These are phyloP conservation scores for Myrmecophaga tridactyla DNA, from an alignment of 2,113 vertebrate genomes.

Conservation along the genomic window DNA sequence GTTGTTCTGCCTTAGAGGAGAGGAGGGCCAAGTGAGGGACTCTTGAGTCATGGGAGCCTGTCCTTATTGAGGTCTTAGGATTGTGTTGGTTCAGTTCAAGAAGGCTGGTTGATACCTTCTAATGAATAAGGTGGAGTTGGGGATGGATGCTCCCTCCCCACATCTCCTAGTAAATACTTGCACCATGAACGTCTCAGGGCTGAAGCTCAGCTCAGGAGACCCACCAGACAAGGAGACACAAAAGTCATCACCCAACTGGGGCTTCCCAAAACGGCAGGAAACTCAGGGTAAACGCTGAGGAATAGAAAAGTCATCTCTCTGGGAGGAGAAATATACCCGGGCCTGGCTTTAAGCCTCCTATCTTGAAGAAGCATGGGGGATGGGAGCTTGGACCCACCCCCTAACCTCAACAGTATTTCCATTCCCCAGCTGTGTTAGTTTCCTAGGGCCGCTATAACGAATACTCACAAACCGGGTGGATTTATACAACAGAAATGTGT, in stretches of 20 bases:
- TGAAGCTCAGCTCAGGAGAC: too few relatives aligned
- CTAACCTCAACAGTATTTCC: accelerated
- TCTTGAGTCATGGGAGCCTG: accelerated
- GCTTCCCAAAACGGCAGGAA: background rate
- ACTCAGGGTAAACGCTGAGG: background rate
- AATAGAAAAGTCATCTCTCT: background rate
- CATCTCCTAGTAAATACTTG: accelerated
- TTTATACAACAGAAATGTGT: too few relatives aligned
- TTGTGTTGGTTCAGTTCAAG: too few relatives aligned
- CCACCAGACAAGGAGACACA: accelerated
- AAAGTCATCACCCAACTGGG: accelerated
- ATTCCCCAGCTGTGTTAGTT: too few relatives aligned
- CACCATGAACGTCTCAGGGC: background rate
- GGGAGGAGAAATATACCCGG: background rate
- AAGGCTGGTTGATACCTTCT: too few relatives aligned
- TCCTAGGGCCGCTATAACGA: too few relatives aligned
- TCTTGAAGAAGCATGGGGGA: background rate
- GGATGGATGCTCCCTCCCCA: accelerated
- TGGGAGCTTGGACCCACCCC: accelerated
- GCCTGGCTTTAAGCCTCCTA: background rate
- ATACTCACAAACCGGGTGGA: too few relatives aligned
- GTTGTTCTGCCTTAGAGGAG: background rate
- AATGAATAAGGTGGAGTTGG: accelerated
- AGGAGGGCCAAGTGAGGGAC: accelerated
- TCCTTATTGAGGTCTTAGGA: background rate